A percentile compares a stretch with the other conserved stretches of the same genome.
Evolutionary conservation across 1,140 invertebrate genomes (phyloP).

Genomic region (Hetaerina americana): DNA sequence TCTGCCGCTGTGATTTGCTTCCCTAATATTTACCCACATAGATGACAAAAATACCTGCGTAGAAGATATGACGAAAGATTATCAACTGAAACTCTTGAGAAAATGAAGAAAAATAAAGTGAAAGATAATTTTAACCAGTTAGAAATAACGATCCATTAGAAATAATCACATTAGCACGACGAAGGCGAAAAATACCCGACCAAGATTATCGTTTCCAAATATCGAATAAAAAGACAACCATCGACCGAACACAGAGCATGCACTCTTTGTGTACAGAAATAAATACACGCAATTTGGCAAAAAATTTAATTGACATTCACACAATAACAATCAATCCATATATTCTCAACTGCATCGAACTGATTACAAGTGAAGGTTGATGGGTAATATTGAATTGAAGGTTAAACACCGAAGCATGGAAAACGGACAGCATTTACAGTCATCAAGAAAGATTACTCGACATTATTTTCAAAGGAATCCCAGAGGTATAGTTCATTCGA

Average conservation of each 20-base stretch:
- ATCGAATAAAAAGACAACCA: neutral
- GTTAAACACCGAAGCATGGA: neutral
- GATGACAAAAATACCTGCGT: neutral
- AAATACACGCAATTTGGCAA: neutral
- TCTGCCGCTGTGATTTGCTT: neutral
- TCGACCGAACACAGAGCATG: neutral
- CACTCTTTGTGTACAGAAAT: neutral
- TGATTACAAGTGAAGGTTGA: neutral
- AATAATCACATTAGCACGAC: neutral
- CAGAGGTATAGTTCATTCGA: neutral
- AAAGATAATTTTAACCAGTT: neutral
- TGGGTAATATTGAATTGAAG: neutral
- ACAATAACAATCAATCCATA: neutral
- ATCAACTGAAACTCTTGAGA: neutral
- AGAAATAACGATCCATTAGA: neutral
- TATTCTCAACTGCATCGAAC: neutral
- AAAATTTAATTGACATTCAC: neutral
- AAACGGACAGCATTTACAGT: neutral
- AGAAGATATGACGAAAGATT: neutral
- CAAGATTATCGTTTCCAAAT: no score
- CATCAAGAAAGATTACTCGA: neutral
- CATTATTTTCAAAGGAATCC: neutral
- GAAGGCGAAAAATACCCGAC: no score
- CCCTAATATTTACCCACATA: neutral
- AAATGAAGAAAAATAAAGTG: neutral